Base-by-base conservation (phyloP, 2,113 vertebrate species). In the Cephalopholis sonnerati region DNA sequence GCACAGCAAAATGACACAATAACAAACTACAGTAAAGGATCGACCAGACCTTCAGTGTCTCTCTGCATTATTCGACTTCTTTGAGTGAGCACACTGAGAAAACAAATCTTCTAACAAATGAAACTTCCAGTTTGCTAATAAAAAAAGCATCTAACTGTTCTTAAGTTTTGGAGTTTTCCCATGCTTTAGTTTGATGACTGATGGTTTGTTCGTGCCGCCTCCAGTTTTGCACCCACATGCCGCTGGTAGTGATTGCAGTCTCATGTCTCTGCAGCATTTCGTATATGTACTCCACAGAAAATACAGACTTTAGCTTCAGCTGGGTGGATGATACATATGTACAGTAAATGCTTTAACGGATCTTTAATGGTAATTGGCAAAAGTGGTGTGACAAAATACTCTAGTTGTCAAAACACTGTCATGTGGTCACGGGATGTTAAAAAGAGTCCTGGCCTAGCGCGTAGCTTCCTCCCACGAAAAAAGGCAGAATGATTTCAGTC, bases 221-320 rank as follows among this genome's bases (percentile, higher is more conserved):
- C 51, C 48, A 12, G 68, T 76, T 36, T 58, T 44, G 57, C 81
- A 17, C 64, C 82, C 69, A 18, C 70, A 48, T 58, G 73, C 77
- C 3, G 63, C 64, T n/a, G 61, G 53, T 63, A 24, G 39, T 54
- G 70, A 75, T 18, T 24, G 73, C 72, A 55, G 85, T 54, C 51
- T 55, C 46, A 12, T 50, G 46, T 51, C 78, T 44, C 85, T 57
- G 82, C 78, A 83, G 73, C 81, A 46, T 83, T 64, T 70, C 81
- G 51, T 70, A 62, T 54, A 66, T 32, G 77, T 74, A 70, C 50
- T 74, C 76, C 83, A 74, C 83, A 50, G 61, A 81, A 86, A 87
- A 86, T 89, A 92, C 90, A 92, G 91, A 92, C 90, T 87, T 91
- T 83, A 84, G 91, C 90, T 83, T 85, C 64, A 86, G 88, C 85